Evolutionary conservation across 2,888 invertebrate genomes (phyloP).

Genomic region (Aphelenchoides bicaudatus): DNA sequence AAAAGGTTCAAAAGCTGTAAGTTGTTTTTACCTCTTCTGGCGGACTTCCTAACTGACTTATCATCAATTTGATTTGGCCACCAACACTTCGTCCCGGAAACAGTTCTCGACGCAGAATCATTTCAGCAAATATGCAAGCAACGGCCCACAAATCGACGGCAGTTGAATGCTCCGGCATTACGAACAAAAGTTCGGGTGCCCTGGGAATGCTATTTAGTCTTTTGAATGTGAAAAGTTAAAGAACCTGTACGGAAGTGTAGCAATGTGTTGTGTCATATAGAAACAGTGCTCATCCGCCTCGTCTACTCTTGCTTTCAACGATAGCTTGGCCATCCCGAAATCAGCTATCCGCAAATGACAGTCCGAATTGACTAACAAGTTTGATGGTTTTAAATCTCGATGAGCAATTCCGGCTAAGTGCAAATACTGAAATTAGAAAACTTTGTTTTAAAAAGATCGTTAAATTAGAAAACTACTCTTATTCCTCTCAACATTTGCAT

Average conservation of each 20-base stretch:
- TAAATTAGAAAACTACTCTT: conserved; percentile 22
- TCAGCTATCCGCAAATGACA: conserved; percentile 53
- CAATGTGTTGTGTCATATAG: conserved; percentile 58
- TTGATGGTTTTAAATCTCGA: conserved; percentile 55
- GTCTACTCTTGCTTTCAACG: conserved; percentile 40
- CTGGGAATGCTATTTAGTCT: conserved; percentile 53
- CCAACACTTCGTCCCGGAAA: conserved; percentile 53
- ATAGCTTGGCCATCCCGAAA: conserved; percentile 55
- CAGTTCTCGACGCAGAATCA: conserved; percentile 49
- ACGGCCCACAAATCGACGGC: conserved; percentile 59
- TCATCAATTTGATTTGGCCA: conserved; percentile 51
- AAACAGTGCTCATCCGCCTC: conserved; percentile 56
- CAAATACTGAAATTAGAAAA: conserved; percentile 44
- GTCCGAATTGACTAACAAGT: conserved; percentile 50
- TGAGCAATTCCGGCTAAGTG: conserved; percentile 56
- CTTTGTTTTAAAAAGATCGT: neutral
- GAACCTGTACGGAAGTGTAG: conserved; percentile 53
- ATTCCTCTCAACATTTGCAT: conserved; percentile 50
- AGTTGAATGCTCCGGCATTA: conserved; percentile 54
- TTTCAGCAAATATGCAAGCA: conserved; percentile 56
- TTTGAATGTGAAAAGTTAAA: conserved; percentile 59
- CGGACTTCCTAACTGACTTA: conserved; percentile 48
- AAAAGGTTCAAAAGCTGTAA: neutral
- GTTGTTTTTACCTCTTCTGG: conserved; percentile 45
- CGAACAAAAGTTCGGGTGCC: conserved; percentile 55